Evolutionary conservation across 2,113 vertebrate species (phyloP).

Genomic region (Mustela lutreola): DNA sequence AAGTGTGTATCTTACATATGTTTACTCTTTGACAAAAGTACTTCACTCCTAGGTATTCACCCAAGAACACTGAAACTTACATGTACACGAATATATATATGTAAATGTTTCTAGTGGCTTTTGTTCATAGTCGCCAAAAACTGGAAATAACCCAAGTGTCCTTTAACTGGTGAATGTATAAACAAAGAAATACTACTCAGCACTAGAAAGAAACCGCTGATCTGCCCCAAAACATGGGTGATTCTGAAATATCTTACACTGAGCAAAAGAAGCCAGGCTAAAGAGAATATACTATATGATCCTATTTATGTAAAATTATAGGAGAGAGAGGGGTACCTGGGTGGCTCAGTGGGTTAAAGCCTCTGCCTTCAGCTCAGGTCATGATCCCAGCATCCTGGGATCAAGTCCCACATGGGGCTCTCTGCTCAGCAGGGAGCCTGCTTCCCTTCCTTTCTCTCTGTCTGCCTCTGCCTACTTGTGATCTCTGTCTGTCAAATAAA

Average conservation of each 20-base stretch:
- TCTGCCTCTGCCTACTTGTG: too few species aligned
- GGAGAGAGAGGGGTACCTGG: background rate
- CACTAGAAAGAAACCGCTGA: background rate
- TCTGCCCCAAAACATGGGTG: background rate
- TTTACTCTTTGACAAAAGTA: background rate
- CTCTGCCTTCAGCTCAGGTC: too few species aligned
- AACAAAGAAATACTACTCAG: background rate
- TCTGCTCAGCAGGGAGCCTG: too few species aligned
- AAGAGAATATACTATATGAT: background rate
- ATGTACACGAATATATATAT: background rate
- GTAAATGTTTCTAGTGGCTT: background rate
- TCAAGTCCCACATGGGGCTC: too few species aligned
- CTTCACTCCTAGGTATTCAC: background rate
- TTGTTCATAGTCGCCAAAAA: background rate
- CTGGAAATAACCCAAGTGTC: background rate
- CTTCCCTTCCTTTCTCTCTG: too few species aligned
- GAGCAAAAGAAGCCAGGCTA: constrained; percentile 48
- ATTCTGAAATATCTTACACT: constrained; percentile 6
- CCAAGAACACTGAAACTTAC: constrained; percentile 29
- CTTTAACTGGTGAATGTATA: background rate
- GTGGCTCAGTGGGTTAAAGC: too few species aligned
- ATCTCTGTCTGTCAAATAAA: too few species aligned
- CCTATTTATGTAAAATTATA: constrained; percentile 36
- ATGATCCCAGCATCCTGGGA: too few species aligned
- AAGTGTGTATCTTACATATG: background rate